Evolutionary conservation across 2,113 vertebrate species (phyloP).

Genomic region (Gymnorhina tibicen): DNA sequence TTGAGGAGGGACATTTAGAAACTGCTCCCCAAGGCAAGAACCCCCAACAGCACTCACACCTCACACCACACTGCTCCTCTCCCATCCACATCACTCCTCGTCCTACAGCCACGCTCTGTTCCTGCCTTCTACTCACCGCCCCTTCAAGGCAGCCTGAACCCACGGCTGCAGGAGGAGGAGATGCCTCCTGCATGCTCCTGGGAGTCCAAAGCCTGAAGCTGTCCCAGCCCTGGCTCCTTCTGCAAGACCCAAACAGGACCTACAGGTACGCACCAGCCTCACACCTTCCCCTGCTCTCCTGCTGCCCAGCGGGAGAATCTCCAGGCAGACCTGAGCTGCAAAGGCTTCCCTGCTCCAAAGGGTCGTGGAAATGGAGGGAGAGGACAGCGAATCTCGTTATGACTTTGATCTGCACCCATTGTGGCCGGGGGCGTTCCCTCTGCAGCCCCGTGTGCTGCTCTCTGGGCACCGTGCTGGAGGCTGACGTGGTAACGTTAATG

Average conservation of each 20-base stretch:
- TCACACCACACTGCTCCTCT: background rate
- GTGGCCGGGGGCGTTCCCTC: background rate
- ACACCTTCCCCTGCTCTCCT: background rate
- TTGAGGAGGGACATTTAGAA: background rate
- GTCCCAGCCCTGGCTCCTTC: background rate
- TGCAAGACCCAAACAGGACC: background rate
- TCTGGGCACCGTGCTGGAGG: background rate
- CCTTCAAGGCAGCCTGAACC: background rate
- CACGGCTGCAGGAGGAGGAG: background rate
- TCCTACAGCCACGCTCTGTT: background rate
- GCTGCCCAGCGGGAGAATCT: fast-evolving
- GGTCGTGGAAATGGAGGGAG: background rate
- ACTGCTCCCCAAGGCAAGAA: background rate
- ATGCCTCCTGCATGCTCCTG: background rate
- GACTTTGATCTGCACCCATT: background rate
- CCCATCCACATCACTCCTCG: fast-evolving
- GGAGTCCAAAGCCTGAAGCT: background rate
- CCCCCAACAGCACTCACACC: fast-evolving
- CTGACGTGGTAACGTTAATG: background rate
- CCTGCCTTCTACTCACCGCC: background rate
- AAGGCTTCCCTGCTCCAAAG: background rate
- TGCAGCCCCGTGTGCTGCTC: background rate
- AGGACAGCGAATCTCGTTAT: background rate
- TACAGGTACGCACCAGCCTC: fast-evolving
- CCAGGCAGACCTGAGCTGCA: background rate